Percentiles rank a stretch among this genome's conserved stretches.
These are phyloP conservation scores for Lacanobia oleracea DNA, from an alignment of 2,888 invertebrate species.

Conservation along the genomic window DNA sequence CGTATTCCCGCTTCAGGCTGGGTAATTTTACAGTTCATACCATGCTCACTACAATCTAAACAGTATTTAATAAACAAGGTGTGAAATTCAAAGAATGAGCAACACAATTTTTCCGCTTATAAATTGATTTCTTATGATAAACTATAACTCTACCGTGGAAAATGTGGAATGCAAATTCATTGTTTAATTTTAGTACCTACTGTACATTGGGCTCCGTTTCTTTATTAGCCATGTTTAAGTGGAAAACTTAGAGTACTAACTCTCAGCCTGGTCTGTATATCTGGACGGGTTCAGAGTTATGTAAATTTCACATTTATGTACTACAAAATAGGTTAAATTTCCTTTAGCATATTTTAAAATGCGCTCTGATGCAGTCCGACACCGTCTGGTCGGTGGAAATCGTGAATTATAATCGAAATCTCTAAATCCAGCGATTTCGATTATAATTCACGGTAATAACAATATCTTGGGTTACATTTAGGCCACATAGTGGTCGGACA, in stretches of 20 bases:
- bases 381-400: background rate
- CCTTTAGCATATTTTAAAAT: background rate
- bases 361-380: background rate
- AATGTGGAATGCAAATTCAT: slow-evolving; percentile 39
- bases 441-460: too few species aligned
- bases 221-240: background rate
- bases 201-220: slow-evolving; percentile 8
- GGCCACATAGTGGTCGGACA: background rate
- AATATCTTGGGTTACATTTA: background rate
- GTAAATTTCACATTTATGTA: background rate
- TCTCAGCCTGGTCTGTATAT: too few species aligned
- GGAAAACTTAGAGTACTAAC: too few species aligned
- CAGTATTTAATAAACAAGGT: slow-evolving; percentile 18
- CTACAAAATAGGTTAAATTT: background rate
- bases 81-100: slow-evolving; percentile 38
- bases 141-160: slow-evolving; percentile 13
- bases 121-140: slow-evolving; percentile 45
- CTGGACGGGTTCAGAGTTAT: background rate
- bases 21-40: background rate
- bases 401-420: background rate
- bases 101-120: slow-evolving; percentile 28
- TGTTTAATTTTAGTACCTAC: slow-evolving; percentile 27
- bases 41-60: background rate
- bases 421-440: too few species aligned
- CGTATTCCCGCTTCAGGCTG: too few species aligned